phyloP scores from a whole-genome alignment of 1,140 invertebrate species.

The Pseudoatta argentina region DNA sequence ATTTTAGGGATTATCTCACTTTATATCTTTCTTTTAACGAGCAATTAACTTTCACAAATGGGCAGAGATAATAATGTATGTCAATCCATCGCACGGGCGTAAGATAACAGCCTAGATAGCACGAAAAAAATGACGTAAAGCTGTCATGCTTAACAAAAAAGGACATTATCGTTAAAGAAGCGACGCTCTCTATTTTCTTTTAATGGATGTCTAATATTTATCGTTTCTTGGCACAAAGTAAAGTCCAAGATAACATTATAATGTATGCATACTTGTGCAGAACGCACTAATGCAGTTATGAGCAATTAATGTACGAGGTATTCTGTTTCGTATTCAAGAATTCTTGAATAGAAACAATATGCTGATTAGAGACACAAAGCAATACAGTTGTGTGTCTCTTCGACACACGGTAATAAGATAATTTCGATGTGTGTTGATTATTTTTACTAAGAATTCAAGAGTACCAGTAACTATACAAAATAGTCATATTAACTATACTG shows the following conservation, averaged over 20 bases:
- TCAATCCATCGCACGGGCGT: not conserved
- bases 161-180: not conserved
- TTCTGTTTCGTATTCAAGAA: not conserved
- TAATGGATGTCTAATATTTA: constrained; percentile 30
- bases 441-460: not conserved
- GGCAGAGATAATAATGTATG: not conserved
- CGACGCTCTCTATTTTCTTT: constrained; percentile 1
- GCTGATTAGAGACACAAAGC: not conserved
- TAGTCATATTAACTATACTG: constrained; percentile 18
- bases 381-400: not conserved
- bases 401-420: constrained; percentile 1
- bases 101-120: not conserved
- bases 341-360: not conserved
- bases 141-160: not conserved
- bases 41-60: not conserved
- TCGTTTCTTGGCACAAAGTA: constrained; percentile 1
- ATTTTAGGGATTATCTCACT: not conserved
- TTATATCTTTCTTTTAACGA: not conserved
- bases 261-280: not conserved
- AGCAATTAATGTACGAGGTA: not conserved
- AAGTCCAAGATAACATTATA: constrained; percentile 14
- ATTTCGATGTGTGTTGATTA: constrained; percentile 13
- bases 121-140: not conserved
- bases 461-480: constrained; percentile 10
- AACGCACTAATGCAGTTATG: not conserved